These are phyloP conservation scores for Sitophilus oryzae DNA, from an alignment of 1,140 invertebrate genomes.

Conservation along the genomic window DNA sequence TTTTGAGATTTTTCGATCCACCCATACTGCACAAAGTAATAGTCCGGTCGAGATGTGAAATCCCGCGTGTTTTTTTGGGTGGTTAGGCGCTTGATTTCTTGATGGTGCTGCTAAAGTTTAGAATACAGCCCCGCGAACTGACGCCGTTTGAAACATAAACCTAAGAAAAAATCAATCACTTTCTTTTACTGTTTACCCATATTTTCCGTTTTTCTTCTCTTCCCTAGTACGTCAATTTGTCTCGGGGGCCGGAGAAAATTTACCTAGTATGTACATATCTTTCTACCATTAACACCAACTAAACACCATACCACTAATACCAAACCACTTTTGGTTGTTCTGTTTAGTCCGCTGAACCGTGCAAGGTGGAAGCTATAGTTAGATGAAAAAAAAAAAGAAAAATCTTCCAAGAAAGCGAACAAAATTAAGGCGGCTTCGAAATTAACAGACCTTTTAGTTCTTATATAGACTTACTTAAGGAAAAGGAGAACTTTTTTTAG, in stretches of 20 bases:
- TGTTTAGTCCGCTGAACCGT: constrained; percentile 38
- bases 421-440: too few relatives aligned
- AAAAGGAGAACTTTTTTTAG: too few relatives aligned
- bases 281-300: constrained; percentile 42
- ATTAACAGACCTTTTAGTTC: too few relatives aligned
- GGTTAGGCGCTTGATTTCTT: too few relatives aligned
- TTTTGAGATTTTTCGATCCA: too few relatives aligned
- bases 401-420: too few relatives aligned
- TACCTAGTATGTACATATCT: constrained; percentile 58
- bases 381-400: too few relatives aligned
- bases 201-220: constrained; percentile 51
- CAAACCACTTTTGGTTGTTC: constrained; percentile 42
- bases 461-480: too few relatives aligned
- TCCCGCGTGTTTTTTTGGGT: too few relatives aligned
- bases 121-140: constrained; percentile 14
- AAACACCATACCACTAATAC: constrained; percentile 39
- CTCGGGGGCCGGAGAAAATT: constrained; percentile 64
- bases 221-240: constrained; percentile 68
- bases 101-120: constrained; percentile 16
- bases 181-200: constrained; percentile 43
- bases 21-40: too few relatives aligned
- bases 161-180: constrained; percentile 19
- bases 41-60: too few relatives aligned
- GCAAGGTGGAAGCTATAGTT: too few relatives aligned
- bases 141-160: constrained; percentile 7